Evolutionary conservation across 1,140 invertebrate species (phyloP).

Genomic region (Psilanteris sp.): DNA sequence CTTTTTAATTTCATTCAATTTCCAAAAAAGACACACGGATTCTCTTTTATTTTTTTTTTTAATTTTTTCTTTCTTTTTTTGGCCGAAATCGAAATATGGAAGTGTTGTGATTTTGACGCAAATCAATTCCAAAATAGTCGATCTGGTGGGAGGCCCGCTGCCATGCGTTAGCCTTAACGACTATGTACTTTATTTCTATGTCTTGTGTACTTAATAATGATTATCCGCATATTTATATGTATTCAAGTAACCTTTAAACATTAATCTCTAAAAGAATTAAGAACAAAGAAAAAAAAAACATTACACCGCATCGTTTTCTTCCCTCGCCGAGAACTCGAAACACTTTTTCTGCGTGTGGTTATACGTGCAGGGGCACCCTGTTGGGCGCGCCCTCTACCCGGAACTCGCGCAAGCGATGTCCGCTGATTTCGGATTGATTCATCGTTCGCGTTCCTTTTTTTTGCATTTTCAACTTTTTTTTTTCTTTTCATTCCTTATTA

Average conservation of each 20-base stretch:
- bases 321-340: conserved; percentile 55
- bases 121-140: conserved; percentile 32
- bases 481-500: conserved; percentile 31
- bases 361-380: background rate
- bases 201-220: conserved; percentile 78
- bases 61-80: background rate
- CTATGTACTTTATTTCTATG: conserved; percentile 77
- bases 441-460: conserved; percentile 20
- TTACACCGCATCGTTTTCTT: conserved; percentile 68
- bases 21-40: too few relatives aligned
- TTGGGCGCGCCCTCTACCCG: conserved; percentile 13
- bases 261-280: conserved; percentile 76
- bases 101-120: background rate
- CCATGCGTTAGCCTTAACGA: conserved; percentile 73
- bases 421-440: conserved; percentile 26
- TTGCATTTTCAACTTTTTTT: conserved; percentile 10
- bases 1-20: conserved; percentile 3
- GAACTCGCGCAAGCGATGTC: conserved; percentile 41
- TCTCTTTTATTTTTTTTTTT: too few relatives aligned
- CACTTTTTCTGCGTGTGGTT: conserved; percentile 23
- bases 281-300: conserved; percentile 61
- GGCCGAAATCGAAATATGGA: conserved; percentile 3
- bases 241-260: conserved; percentile 77
- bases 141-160: conserved; percentile 72
- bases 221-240: conserved; percentile 78